Evolutionary conservation across 2,888 invertebrate genomes (phyloP).

Genomic region (Hesperia comma): DNA sequence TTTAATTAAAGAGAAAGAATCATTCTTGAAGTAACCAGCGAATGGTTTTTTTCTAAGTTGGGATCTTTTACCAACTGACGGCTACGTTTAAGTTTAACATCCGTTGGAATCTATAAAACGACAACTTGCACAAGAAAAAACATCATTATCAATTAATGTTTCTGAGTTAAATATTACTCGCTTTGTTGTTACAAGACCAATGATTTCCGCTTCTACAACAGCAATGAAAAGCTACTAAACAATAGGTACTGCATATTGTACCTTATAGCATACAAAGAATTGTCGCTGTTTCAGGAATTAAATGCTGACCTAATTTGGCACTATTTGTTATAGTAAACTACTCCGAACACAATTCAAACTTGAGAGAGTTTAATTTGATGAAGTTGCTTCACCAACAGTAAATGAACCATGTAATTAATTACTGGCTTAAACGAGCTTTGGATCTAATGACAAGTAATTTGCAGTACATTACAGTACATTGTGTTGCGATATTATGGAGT

Average conservation of each 20-base stretch:
- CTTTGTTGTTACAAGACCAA: too few species aligned
- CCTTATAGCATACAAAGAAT: conserved; percentile 1
- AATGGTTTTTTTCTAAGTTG: too few species aligned
- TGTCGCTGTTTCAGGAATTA: conserved; percentile 9
- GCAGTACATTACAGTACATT: conserved; percentile 71
- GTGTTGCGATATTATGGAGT: conserved; percentile 69
- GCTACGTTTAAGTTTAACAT: too few species aligned
- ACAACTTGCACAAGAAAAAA: too few species aligned
- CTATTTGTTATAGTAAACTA: conserved; percentile 37
- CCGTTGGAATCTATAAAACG: too few species aligned
- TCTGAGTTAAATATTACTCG: too few species aligned
- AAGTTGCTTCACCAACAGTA: conserved; percentile 42
- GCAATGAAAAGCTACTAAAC: conserved; percentile 5
- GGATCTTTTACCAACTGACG: too few species aligned
- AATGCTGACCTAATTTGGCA: conserved; percentile 19
- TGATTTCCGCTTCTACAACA: neutral
- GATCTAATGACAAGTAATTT: conserved; percentile 75
- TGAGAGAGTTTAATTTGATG: conserved; percentile 35
- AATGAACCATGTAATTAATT: conserved; percentile 60
- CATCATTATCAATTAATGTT: too few species aligned
- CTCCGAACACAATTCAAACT: conserved; percentile 35
- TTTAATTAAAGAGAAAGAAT: too few species aligned
- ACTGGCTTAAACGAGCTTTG: conserved; percentile 58
- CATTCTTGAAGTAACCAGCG: too few species aligned
- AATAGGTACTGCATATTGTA: conserved; percentile 16